These are phyloP conservation scores for Deroplatys truncata DNA, from an alignment of 2,888 invertebrate genomes.

Conservation along the genomic window DNA sequence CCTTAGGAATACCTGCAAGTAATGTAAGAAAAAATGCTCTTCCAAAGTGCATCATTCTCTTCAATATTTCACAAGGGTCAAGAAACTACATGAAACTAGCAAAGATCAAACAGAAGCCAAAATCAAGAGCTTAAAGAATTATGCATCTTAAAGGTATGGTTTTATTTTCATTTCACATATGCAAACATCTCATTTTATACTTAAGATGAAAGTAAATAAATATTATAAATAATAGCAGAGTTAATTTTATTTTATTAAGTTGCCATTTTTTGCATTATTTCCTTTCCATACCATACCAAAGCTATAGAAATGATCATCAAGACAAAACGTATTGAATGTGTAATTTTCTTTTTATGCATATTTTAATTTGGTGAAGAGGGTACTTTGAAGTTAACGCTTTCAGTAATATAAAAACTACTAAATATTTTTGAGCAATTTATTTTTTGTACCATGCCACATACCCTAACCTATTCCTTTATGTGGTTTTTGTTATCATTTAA, in stretches of 20 bases:
- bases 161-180: background rate
- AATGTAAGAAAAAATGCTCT: background rate
- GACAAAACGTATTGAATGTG: too few species aligned
- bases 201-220: background rate
- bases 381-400: too few species aligned
- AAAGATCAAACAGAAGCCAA: background rate
- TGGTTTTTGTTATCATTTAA: too few species aligned
- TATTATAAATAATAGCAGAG: background rate
- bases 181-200: background rate
- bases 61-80: background rate
- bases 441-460: too few species aligned
- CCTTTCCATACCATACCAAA: background rate
- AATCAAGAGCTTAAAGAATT: background rate
- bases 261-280: background rate
- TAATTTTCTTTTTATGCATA: too few species aligned
- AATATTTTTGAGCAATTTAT: too few species aligned
- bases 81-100: background rate
- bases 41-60: background rate
- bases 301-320: too few species aligned
- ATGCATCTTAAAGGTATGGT: background rate
- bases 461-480: too few species aligned
- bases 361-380: too few species aligned
- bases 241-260: background rate
- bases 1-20: background rate
- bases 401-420: too few species aligned